phyloP scores from a whole-genome alignment of 2,113 vertebrate genomes.

The Apeltes quadracus region DNA sequence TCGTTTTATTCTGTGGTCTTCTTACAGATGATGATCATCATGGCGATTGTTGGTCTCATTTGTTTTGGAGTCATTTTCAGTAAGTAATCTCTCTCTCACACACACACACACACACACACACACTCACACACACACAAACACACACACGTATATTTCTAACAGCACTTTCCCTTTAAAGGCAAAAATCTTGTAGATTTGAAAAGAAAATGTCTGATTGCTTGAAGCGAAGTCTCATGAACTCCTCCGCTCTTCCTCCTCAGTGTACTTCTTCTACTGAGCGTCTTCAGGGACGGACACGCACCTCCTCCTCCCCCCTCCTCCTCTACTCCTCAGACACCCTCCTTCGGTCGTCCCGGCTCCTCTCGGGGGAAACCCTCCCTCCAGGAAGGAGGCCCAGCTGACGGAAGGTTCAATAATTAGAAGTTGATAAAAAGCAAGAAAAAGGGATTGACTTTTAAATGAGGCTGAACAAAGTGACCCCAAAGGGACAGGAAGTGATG shows the following conservation, averaged over 20 bases:
- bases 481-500: background rate
- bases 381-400: background rate
- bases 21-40: slow-evolving; percentile 93
- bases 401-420: background rate
- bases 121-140: background rate
- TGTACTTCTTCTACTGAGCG: slow-evolving; percentile 83
- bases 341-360: background rate
- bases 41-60: slow-evolving; percentile 85
- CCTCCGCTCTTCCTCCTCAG: slow-evolving; percentile 49
- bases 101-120: slow-evolving; percentile 15
- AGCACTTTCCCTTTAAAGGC: too few species aligned
- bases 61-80: slow-evolving; percentile 87
- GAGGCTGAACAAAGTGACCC: too few species aligned
- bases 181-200: background rate
- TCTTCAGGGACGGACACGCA: slow-evolving; percentile 36
- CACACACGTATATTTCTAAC: background rate
- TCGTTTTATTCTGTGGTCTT: background rate
- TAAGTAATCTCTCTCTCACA: slow-evolving; percentile 82
- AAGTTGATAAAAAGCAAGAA: background rate
- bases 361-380: background rate
- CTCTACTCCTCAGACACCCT: slow-evolving; percentile 41
- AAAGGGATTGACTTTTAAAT: too few species aligned
- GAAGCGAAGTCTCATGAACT: background rate
- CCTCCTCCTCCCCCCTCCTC: slow-evolving; percentile 6
- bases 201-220: too few species aligned